phyloP scores from a whole-genome alignment of 2,113 vertebrate species.

The Pongo pygmaeus region DNA sequence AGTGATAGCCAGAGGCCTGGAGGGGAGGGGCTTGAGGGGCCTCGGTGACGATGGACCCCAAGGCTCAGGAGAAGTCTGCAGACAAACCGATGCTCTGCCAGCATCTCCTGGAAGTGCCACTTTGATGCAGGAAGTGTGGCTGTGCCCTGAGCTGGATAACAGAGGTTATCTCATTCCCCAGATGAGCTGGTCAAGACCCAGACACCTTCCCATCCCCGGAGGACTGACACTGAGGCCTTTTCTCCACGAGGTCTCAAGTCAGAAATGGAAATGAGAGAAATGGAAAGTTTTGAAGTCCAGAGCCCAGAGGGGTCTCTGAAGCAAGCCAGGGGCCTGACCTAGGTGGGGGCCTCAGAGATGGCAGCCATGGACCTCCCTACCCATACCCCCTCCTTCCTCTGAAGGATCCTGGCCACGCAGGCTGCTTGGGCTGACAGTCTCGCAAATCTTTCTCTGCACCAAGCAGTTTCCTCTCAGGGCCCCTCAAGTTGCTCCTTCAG shows the following conservation, averaged over 20 bases:
- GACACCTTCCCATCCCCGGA: background rate
- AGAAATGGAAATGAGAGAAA: background rate
- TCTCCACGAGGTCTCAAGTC: background rate
- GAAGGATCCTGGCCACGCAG: background rate
- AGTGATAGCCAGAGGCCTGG: constrained; percentile 10
- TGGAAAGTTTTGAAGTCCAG: background rate
- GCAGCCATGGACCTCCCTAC: background rate
- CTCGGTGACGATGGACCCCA: background rate
- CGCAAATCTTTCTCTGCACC: background rate
- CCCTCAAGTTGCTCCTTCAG: background rate
- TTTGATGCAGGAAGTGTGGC: background rate
- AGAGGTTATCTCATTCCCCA: background rate
- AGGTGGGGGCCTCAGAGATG: background rate
- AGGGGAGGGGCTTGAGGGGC: background rate
- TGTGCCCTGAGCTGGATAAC: background rate
- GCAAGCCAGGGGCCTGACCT: background rate
- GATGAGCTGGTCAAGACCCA: background rate
- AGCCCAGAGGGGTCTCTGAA: background rate
- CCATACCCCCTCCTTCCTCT: background rate
- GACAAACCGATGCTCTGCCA: background rate
- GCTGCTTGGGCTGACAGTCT: background rate
- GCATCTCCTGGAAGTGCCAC: background rate
- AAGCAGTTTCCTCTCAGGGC: background rate
- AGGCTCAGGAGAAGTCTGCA: background rate
- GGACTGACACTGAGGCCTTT: background rate